Percentiles rank a stretch among this genome's conserved stretches.
Conservation (phyloP, 2,797 vertebrate species). For the Echeneis naucrates region DNA sequence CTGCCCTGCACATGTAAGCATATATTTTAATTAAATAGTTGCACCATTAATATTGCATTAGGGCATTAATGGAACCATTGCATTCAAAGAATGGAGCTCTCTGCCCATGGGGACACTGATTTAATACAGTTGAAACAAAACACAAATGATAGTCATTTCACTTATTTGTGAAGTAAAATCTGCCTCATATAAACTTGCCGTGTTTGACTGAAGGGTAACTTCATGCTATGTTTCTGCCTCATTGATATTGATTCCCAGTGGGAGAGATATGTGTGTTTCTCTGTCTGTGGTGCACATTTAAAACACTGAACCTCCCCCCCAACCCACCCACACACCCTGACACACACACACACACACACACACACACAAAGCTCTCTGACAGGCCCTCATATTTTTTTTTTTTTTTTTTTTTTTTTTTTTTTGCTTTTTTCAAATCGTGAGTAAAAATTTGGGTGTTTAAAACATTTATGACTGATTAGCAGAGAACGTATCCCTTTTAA, state of each 20-base stretch:
- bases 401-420: conserved; percentile 54
- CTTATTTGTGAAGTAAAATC: conserved; percentile 52
- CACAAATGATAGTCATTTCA: conserved; percentile 36
- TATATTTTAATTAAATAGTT: conserved; percentile 60
- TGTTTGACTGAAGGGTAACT: conserved; percentile 72
- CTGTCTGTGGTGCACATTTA: conserved; percentile 63
- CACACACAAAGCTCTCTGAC: conserved; percentile 56
- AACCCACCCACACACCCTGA: conserved; percentile 19
- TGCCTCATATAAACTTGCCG: conserved; percentile 54
- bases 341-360: conserved; percentile 21
- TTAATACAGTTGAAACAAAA: conserved; percentile 40
- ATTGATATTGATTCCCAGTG: conserved; percentile 69
- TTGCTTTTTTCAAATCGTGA: conserved; percentile 53
- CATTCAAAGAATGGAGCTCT: conserved; percentile 29
- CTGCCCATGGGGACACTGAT: conserved; percentile 46
- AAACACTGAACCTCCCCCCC: conserved; percentile 49
- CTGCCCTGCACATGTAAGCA: conserved; percentile 59
- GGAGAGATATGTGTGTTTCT: conserved; percentile 62
- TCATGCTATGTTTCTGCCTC: conserved; percentile 71
- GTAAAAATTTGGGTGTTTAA: conserved; percentile 80
- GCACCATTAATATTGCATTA: conserved; percentile 66
- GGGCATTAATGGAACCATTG: conserved; percentile 47
- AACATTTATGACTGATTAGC: conserved; percentile 88
- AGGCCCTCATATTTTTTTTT: conserved; percentile 64
- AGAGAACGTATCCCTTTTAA: conserved; percentile 87